Base-by-base conservation (phyloP, 2,888 invertebrate species). In the Pseudanteris insignis region DNA sequence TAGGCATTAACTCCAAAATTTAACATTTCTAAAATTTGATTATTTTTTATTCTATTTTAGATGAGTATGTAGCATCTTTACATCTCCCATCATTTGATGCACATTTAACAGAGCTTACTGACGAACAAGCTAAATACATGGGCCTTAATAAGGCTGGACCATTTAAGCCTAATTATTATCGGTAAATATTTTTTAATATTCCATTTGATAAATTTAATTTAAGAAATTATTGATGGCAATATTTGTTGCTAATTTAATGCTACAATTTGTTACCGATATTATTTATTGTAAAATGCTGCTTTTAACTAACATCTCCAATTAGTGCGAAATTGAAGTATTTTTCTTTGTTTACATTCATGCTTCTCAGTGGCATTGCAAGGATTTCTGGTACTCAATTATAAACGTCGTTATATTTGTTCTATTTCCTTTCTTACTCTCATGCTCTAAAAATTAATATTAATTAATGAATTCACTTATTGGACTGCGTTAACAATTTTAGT, bases 161-260 rank as follows among this genome's bases (percentile, higher is more conserved):
- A 30, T 98, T 97, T 83, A 98, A 98, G 83, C 97, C 97, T 64
- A 97, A 96, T 81, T 96, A 97, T 82, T 98, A 98, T 83, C 90
- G 97, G 88, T 97, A 82, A 70, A 62, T 68, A 54, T 51, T 36
- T 43, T 30, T 33, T 25, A 43, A 30, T 29, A n/a, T n/a, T n/a
- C n/a, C n/a, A n/a, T n/a, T n/a, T n/a, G n/a, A n/a, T n/a, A n/a
- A n/a, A n/a, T n/a, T 18, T 8, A 7, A 36, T 28, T 33, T 11
- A 47, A n/a, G 15, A n/a, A 6, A n/a, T 26, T 26, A n/a, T 8
- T n/a, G 9, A 26, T 21, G 5, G 32, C 24, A 25, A 6, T 37
- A 44, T 5, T 18, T 28, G 38, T 32, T 43, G 44, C 37, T 44
- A 53, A 55, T 6, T 12, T 60, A 43, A 36, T 24, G 41, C 44